Evolutionary conservation across 2,888 invertebrate species (phyloP).

Genomic region (Teleiodes luculella): DNA sequence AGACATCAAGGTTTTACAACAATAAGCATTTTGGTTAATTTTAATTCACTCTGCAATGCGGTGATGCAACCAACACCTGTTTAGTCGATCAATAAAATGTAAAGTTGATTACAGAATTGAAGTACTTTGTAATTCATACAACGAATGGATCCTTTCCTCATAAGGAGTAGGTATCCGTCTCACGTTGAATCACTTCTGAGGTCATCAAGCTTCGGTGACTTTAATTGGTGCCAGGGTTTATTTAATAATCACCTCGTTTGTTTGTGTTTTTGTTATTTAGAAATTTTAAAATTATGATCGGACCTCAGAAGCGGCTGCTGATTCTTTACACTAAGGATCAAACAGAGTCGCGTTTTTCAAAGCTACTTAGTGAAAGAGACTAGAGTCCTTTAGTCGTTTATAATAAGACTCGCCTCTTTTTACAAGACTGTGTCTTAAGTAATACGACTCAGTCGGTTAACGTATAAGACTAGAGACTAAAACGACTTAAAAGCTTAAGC

Average conservation of each 20-base stretch:
- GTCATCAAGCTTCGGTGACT: conserved; percentile 42
- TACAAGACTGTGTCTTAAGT: too few relatives aligned
- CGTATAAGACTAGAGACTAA: too few relatives aligned
- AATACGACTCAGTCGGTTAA: too few relatives aligned
- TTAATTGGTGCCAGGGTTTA: conserved; percentile 50
- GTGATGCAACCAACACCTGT: neutral
- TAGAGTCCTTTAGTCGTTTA: too few relatives aligned
- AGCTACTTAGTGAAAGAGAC: too few relatives aligned
- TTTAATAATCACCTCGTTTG: conserved; percentile 20
- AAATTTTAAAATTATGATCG: too few relatives aligned
- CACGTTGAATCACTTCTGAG: conserved; percentile 47
- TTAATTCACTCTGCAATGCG: too few relatives aligned
- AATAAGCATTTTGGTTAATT: too few relatives aligned
- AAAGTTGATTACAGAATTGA: neutral
- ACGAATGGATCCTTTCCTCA: conserved; percentile 32
- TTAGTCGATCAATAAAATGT: neutral
- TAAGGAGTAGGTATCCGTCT: conserved; percentile 18
- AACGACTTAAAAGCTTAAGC: too few relatives aligned
- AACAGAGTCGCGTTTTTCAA: too few relatives aligned
- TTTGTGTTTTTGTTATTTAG: neutral
- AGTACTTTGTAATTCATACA: conserved; percentile 30
- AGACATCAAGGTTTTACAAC: too few relatives aligned
- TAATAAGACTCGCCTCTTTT: too few relatives aligned
- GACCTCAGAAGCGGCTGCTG: neutral
- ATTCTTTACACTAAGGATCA: neutral